A percentile compares a stretch with the other conserved stretches of the same genome.
Conservation (phyloP, 2,797 vertebrate species). For the Sibirionetta formosa region DNA sequence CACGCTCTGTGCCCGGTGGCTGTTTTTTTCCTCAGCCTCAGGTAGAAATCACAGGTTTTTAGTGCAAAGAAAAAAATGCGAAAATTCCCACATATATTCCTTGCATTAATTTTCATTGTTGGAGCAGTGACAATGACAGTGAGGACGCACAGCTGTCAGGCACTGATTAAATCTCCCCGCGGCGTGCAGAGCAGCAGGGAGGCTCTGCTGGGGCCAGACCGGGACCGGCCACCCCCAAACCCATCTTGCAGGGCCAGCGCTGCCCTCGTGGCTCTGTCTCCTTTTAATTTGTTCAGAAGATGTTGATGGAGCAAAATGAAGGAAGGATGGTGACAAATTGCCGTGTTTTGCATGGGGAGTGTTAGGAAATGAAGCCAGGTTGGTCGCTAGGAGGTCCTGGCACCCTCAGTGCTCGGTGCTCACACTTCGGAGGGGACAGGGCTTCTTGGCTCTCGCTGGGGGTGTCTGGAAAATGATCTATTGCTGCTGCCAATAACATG, state of each 20-base stretch:
- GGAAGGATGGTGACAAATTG: not conserved
- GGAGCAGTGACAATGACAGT: not conserved
- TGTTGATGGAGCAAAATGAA: not conserved
- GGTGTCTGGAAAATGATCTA: not conserved
- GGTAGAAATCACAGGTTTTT: not conserved
- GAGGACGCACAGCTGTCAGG: not conserved
- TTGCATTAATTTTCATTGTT: accelerated
- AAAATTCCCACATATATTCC: accelerated
- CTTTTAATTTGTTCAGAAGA: not conserved
- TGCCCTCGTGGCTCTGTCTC: accelerated
- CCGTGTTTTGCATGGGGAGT: not conserved
- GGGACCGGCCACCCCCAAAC: not conserved
- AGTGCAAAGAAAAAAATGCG: accelerated
- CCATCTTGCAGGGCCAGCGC: not conserved
- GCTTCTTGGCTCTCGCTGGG: not conserved
- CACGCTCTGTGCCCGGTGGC: not conserved
- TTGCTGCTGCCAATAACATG: not conserved
- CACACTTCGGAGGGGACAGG: not conserved
- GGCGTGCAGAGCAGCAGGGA: not conserved
- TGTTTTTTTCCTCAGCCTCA: not conserved
- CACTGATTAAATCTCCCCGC: accelerated
- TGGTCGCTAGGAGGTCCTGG: not conserved
- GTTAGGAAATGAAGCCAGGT: not conserved
- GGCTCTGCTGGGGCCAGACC: accelerated
- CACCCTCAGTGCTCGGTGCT: not conserved